Base-by-base conservation (phyloP, 2,797 vertebrate species). In the Botia almorhae region DNA sequence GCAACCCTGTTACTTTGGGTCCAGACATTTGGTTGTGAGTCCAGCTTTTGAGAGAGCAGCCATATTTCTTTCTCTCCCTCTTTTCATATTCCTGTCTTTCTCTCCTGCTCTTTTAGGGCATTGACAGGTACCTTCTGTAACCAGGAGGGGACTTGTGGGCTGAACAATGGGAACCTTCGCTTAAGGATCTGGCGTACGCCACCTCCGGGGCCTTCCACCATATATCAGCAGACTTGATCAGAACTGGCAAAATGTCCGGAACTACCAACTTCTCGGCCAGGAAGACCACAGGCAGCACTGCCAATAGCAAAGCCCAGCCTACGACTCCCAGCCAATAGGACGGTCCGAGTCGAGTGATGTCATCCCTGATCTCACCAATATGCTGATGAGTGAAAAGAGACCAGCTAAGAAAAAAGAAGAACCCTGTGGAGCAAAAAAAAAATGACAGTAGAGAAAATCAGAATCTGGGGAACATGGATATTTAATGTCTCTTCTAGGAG, bases 351-450 rank as follows among this genome's bases (percentile, higher is more conserved):
- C 79, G 55, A n/a, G 87, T 90, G 58, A 91, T 36, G 85, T 93
- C 87, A 21, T 84, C 74, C 4, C 21, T 60, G 68, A 94, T 94
- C 65, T 93, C 92, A 5, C 86, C 81, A 67, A 21, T 68, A 79
- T 95, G 90, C 53, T 94, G 90, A 80, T 90, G 84, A 7, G 93
- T 95, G 86, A 95, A 96, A 65, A 94, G 74, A 6, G 88, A 89
- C 94, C 94, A 95, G 84, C 90, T 88, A 23, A 96, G 85, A 72
- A 94, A 89, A 86, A 94, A 95, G 82, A 95, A 93, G 78, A 95
- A 92, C 67, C 94, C 95, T 95, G 89, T 29, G 1, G 19, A 63
- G 29, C 63, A 11, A 26, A 36, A 53, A 46, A 46, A 1, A 17
- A 61, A 14, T 14, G 19, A 63, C 33, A 14, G 0, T 19, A 10